Percentiles rank a stretch among this genome's conserved stretches.
phyloP scores from a whole-genome alignment of 1,140 invertebrate species.

The Procambarus virginalis region DNA sequence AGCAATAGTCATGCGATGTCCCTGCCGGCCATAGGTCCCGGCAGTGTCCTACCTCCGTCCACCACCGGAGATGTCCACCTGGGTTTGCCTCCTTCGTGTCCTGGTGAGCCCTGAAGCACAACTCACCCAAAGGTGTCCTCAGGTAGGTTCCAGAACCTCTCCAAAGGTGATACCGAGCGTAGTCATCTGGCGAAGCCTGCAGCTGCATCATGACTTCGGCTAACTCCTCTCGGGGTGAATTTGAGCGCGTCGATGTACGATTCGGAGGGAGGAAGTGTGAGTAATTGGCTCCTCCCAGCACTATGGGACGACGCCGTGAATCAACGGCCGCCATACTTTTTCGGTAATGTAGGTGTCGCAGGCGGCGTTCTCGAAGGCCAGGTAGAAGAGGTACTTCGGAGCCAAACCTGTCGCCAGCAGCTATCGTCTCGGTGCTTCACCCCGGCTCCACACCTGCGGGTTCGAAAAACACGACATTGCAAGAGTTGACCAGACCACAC shows the following conservation, averaged over 20 bases:
- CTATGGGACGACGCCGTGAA: conserved; percentile 79
- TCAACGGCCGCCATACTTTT: conserved; percentile 60
- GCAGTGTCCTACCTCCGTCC: conserved; percentile 22
- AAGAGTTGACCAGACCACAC: too few relatives aligned
- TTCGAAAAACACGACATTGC: too few relatives aligned
- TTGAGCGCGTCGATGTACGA: conserved; percentile 81
- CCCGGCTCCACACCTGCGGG: conserved; percentile 28
- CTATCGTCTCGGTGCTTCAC: conserved; percentile 43
- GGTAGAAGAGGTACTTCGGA: conserved; percentile 62
- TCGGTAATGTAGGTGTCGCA: conserved; percentile 66
- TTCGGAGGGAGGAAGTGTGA: conserved; percentile 78
- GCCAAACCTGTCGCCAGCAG: conserved; percentile 69
- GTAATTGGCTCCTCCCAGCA: conserved; percentile 80
- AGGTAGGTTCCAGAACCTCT: conserved; percentile 40
- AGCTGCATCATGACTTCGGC: conserved; percentile 77
- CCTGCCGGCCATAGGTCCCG: background rate
- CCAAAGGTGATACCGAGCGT: conserved; percentile 44
- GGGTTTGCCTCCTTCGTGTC: background rate
- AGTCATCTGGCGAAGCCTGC: conserved; percentile 69
- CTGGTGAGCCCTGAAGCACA: conserved; percentile 37
- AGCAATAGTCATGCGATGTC: background rate
- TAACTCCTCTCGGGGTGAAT: conserved; percentile 76
- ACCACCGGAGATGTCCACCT: conserved; percentile 31
- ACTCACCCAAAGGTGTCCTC: conserved; percentile 43
- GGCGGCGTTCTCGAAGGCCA: conserved; percentile 66